A percentile compares a stretch with the other conserved stretches of the same genome.
These are phyloP conservation scores for Nautilus pompilius DNA, from an alignment of 1,140 invertebrate species.

Conservation along the genomic window DNA sequence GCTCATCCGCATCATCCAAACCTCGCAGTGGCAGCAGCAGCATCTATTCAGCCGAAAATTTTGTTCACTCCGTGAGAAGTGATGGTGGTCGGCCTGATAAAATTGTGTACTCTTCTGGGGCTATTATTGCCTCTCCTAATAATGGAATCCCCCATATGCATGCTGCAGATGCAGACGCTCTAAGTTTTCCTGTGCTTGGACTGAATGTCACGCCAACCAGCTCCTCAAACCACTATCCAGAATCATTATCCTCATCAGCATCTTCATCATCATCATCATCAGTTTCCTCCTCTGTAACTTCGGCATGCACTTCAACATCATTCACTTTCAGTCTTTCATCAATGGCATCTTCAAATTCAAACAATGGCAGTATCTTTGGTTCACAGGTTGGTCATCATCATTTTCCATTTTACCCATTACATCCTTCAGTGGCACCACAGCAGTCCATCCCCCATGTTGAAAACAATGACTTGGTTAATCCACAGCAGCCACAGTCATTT, in stretches of 20 bases:
- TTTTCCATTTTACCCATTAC: slow-evolving; percentile 25
- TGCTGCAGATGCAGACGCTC: slow-evolving; percentile 15
- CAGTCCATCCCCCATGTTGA: slow-evolving; percentile 6
- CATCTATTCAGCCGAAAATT: slow-evolving; percentile 49
- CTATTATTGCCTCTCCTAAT: background rate
- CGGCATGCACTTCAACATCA: slow-evolving; percentile 20
- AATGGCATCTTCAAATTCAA: slow-evolving; percentile 7
- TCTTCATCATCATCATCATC: slow-evolving; percentile 2
- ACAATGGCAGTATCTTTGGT: background rate
- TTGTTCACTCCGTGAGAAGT: slow-evolving; percentile 40
- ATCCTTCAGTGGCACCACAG: slow-evolving; percentile 16
- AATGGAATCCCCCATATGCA: background rate
- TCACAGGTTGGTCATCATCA: slow-evolving; percentile 2
- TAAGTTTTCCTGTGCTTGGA: slow-evolving; percentile 42
- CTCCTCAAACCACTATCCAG: too few species aligned
- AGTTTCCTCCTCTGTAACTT: slow-evolving; percentile 15
- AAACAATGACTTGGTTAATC: background rate
- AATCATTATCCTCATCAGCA: background rate
- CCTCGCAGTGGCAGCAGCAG: slow-evolving; percentile 6
- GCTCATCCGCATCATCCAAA: slow-evolving; percentile 9
- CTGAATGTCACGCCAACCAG: slow-evolving; percentile 35
- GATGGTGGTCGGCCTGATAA: slow-evolving; percentile 7
- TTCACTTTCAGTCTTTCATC: slow-evolving; percentile 16
- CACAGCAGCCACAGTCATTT: background rate
- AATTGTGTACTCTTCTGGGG: background rate